phyloP scores from a whole-genome alignment of 1,140 invertebrate species.

The Vollenhovia emeryi region DNA sequence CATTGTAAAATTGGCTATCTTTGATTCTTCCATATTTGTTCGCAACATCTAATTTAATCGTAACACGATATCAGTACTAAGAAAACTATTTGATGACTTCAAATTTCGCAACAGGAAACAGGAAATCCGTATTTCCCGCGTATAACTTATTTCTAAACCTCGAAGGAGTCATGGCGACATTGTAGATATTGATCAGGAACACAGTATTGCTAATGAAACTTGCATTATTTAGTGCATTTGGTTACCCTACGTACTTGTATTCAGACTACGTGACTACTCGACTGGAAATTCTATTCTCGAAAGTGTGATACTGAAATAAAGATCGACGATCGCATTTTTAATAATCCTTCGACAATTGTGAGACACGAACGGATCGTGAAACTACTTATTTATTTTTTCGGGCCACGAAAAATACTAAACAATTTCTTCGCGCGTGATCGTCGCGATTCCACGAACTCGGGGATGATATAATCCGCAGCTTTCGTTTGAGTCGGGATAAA shows the following conservation, averaged over 20 bases:
- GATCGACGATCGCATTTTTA: background rate
- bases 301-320: constrained; percentile 1
- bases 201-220: constrained; percentile 5
- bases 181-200: background rate
- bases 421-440: background rate
- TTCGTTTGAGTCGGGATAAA: constrained; percentile 9
- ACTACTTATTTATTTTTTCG: constrained; percentile 15
- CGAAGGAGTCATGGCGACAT: background rate
- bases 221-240: constrained; percentile 26
- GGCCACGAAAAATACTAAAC: constrained; percentile 27
- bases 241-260: background rate
- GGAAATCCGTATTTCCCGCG: background rate
- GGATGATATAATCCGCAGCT: constrained; percentile 10
- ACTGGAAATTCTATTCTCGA: background rate
- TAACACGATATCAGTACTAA: background rate
- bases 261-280: background rate
- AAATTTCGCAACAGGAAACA: background rate
- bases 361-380: constrained; percentile 30
- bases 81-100: background rate
- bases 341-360: constrained; percentile 29
- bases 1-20: background rate
- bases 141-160: background rate
- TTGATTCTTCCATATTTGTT: background rate
- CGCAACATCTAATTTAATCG: too few species aligned
- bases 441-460: background rate